These are phyloP conservation scores for Callimorpha dominula DNA, from an alignment of 2,888 invertebrate species.

Conservation along the genomic window DNA sequence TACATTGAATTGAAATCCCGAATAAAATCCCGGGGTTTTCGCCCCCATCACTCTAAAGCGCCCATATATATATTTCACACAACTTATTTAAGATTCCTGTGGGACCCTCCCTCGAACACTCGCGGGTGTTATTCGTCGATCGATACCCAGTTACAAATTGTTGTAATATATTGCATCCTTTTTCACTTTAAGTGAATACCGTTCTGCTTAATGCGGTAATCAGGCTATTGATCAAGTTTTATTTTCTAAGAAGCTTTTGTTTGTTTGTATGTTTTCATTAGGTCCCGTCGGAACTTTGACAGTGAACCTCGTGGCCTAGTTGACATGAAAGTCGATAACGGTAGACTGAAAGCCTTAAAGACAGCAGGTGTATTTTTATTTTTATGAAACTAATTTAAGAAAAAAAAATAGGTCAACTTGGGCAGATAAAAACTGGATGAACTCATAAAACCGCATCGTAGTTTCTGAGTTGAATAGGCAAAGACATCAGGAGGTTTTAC, in stretches of 20 bases:
- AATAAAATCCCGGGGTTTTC: conserved; percentile 5
- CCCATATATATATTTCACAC: conserved; percentile 44
- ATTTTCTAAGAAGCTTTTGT: conserved; percentile 20
- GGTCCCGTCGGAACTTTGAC: background rate
- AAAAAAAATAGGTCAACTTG: no score
- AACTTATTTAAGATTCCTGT: conserved; percentile 62
- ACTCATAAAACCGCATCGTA: no score
- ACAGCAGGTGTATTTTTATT: no score
- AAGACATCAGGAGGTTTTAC: no score
- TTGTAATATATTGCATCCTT: conserved; percentile 48
- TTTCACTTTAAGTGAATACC: conserved; percentile 40
- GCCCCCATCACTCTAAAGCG: conserved; percentile 29
- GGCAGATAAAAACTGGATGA: no score
- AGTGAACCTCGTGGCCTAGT: no score
- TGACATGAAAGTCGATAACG: no score
- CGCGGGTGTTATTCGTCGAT: conserved; percentile 43
- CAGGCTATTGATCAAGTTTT: conserved; percentile 27
- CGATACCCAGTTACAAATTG: conserved; percentile 53
- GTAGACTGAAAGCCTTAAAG: no score
- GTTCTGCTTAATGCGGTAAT: conserved; percentile 37
- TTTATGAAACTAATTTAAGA: no score
- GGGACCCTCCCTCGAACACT: conserved; percentile 39
- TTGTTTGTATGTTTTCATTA: background rate
- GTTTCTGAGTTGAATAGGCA: no score
- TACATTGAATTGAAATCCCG: conserved; percentile 8